Evolutionary conservation across 2,113 vertebrate genomes (phyloP).

Genomic region (Sphaerodactylus townsendi): DNA sequence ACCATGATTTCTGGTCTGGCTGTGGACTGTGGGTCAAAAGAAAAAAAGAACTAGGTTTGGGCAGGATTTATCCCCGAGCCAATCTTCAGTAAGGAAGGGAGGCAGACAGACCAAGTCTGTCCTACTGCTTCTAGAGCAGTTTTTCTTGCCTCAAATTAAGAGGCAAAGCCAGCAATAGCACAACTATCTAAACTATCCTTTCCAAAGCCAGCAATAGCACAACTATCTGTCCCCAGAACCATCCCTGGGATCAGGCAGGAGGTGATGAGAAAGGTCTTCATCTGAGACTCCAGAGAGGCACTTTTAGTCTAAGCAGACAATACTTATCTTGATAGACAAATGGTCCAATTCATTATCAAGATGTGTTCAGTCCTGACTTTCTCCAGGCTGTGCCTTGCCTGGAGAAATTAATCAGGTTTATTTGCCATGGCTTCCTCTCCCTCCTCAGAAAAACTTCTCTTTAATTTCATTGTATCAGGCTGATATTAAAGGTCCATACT

Average conservation of each 20-base stretch:
- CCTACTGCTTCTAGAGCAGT: neutral
- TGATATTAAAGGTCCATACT: neutral
- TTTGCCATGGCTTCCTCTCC: neutral
- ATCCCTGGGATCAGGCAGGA: no score
- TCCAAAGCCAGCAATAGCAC: no score
- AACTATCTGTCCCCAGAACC: no score
- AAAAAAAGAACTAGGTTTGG: neutral
- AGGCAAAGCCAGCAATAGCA: neutral
- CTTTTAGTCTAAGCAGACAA: no score
- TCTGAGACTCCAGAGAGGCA: no score
- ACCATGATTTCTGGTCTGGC: no score
- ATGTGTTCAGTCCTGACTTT: neutral
- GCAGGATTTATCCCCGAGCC: neutral
- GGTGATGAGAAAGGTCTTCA: no score
- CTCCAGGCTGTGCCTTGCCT: neutral
- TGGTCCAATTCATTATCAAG: no score
- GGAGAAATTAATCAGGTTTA: neutral
- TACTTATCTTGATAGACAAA: no score
- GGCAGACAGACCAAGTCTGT: neutral
- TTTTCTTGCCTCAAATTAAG: neutral
- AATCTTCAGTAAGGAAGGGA: neutral
- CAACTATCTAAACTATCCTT: no score
- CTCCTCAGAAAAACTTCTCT: neutral
- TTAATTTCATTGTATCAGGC: neutral
- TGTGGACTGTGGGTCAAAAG: neutral